Evolutionary conservation across 2,113 vertebrate species (phyloP), one percentile per base, ranked within the genome.

Genomic region (Hippoglossus stenolepis): DNA sequence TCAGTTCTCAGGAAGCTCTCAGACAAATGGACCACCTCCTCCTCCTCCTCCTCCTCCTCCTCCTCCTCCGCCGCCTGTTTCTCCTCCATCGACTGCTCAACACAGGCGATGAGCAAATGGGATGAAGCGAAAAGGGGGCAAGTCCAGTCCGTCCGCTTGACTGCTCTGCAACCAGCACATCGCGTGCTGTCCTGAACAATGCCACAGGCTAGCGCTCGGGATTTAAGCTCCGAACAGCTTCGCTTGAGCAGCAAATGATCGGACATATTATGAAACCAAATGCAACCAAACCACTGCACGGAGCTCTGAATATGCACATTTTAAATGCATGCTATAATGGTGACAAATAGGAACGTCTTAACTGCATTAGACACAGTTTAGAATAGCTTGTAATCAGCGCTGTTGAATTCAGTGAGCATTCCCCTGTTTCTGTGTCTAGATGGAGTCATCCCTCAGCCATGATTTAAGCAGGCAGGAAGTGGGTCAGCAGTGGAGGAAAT

Each of bases 401-500:
- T 21, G 58, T 17, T 68, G 68, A 28, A 18, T 71, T 86, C 84
- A 90, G 81, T 90, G 91, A 92, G 90, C 91, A 86, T 92, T 90
- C 87, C 87, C 66, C 47, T 60, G n/a, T 65, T 65, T 43, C 26
- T 28, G 43, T n/a, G 64, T 65, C 54, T 69, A 92, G 89, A 87
- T 80, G 54, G 73, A 86, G 75, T 85, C 88, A 85, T 84, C 68
- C 65, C 38, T 72, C 54, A 79, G 70, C 60, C 79, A 45, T 65
- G 85, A 83, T 85, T 85, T 76, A 62, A 59, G 80, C 73, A 60
- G 63, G 68, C 85, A 73, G 79, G 83, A 91, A 87, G 67, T 89
- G 84, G 91, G 93, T 94, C 90, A 90, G 66, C 81, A 79, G 82
- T 86, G 87, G 85, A 90, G 88, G 89, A 87, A 81, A 88, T 77